Evolutionary conservation across 2,888 invertebrate species (phyloP).

Genomic region (Lithophane semibrunnea): DNA sequence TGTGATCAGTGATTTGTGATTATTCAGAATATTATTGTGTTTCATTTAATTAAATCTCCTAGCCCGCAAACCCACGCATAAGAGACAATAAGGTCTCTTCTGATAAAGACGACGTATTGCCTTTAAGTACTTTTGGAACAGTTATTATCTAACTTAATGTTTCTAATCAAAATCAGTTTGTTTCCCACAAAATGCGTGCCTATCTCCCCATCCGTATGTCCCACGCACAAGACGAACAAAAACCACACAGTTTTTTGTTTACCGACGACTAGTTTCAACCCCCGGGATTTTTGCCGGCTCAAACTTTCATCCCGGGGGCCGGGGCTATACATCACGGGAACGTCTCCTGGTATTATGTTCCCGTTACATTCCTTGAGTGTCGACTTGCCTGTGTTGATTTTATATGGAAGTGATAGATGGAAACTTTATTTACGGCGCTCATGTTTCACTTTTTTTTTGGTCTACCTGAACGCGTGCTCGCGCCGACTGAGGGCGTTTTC

Average conservation of each 20-base stretch:
- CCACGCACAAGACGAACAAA: slow-evolving; percentile 58
- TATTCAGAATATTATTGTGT: too few relatives aligned
- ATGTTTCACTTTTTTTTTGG: too few relatives aligned
- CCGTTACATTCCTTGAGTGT: slow-evolving; percentile 46
- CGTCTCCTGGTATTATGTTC: slow-evolving; percentile 53
- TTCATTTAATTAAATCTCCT: too few relatives aligned
- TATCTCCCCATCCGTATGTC: slow-evolving; percentile 53
- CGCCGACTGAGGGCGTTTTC: too few relatives aligned
- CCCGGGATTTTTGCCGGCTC: slow-evolving; percentile 69
- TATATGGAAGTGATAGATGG: slow-evolving; percentile 43
- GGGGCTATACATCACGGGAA: slow-evolving; percentile 66
- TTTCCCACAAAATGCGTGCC: background rate
- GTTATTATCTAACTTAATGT: too few relatives aligned
- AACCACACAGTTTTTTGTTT: slow-evolving; percentile 72
- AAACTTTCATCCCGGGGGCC: slow-evolving; percentile 68
- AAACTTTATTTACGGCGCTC: slow-evolving; percentile 37
- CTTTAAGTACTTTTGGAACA: too few relatives aligned
- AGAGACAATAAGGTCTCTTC: too few relatives aligned
- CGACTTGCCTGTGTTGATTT: slow-evolving; percentile 54
- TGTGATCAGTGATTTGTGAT: too few relatives aligned
- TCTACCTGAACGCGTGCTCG: too few relatives aligned
- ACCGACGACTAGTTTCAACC: slow-evolving; percentile 69
- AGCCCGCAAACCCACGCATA: too few relatives aligned
- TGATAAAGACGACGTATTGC: too few relatives aligned
- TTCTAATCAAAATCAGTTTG: background rate